Evolutionary conservation across 2,797 vertebrate species (phyloP), one percentile per base, ranked within the genome.

Genomic region (Lagocephalus sceleratus): DNA sequence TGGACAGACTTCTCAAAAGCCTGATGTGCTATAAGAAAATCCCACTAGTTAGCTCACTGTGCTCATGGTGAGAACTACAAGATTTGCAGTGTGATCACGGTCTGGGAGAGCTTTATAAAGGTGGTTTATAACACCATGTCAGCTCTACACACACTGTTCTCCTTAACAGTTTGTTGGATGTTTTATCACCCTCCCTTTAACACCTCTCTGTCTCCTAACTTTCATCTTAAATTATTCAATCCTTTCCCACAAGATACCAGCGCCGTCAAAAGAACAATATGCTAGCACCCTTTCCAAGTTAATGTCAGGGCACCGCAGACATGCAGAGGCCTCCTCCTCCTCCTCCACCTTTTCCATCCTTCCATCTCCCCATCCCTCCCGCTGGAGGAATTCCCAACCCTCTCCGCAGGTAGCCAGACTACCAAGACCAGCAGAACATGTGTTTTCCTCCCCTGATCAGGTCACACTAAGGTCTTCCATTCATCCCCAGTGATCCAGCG

Each of bases 391-490:
- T 92, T 91, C 90, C 90, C 90, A 91, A 91, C 87, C 87, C 87
- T 93, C 94, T 92, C 93, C 79, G 91, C 91, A 93, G 94, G 93
- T 92, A 89, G 89, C 89, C 92, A 83, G 87, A 88, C 88, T 77
- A 73, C 90, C 89, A 86, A 85, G 91, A 91, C 92, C 92, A 90
- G 83, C 84, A 92, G 92, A 94, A 94, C 92, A 94, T 94, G 92
- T 92, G 90, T 92, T 91, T 92, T 88, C 88, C 92, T 91, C 89
- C 85, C 78, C 81, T 84, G 85, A 88, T 84, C 84, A 90, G 94
- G 93, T 93, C 92, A 93, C 69, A 67, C 71, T 26, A 64, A 83
- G 93, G 93, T 93, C 91, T 89, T 81, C 83, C 85, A 93, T 86
- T 88, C 87, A 91, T 89, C 91, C 86, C 66, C 61, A 80, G 78